Conservation (phyloP, 37 sponge, comb jelly and placozoan species). For the Amphimedon queenslandica region DNA sequence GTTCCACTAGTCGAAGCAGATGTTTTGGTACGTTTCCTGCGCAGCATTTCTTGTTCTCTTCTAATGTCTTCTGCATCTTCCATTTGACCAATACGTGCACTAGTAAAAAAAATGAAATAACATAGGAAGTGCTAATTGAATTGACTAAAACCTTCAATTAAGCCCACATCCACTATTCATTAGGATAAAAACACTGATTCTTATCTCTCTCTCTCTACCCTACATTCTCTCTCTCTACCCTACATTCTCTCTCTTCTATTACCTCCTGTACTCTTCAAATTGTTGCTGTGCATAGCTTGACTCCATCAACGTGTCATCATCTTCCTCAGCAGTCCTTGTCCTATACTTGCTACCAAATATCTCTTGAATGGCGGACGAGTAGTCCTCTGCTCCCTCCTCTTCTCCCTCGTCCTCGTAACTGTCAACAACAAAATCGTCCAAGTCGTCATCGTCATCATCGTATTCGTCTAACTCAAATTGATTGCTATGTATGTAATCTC, state of each 20-base stretch:
- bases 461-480: constrained; percentile 19
- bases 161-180: background rate
- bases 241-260: background rate
- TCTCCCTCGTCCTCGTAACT: constrained; percentile 39
- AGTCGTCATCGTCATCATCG: constrained; percentile 51
- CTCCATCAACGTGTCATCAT: constrained; percentile 63
- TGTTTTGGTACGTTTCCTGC: constrained; percentile 40
- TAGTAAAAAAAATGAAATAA: constrained; percentile 1
- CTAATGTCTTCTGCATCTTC: constrained; percentile 69
- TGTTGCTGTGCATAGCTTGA: constrained; percentile 81
- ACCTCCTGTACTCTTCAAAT: constrained; percentile 81
- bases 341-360: constrained; percentile 70
- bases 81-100: constrained; percentile 63
- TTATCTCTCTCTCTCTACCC: background rate
- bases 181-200: background rate
- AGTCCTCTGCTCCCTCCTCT: constrained; percentile 34
- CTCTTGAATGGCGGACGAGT: constrained; percentile 54
- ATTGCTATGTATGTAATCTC: constrained; percentile 17
- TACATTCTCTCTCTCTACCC: background rate
- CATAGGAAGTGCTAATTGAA: too few relatives aligned
- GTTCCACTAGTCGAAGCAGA: too few relatives aligned
- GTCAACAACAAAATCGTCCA: constrained; percentile 45
- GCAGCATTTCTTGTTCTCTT: constrained; percentile 28
- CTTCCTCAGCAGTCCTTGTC: constrained; percentile 21
- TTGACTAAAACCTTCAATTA: background rate